These are phyloP conservation scores for Myopa testacea DNA, from an alignment of 2,888 invertebrate species.

Conservation along the genomic window DNA sequence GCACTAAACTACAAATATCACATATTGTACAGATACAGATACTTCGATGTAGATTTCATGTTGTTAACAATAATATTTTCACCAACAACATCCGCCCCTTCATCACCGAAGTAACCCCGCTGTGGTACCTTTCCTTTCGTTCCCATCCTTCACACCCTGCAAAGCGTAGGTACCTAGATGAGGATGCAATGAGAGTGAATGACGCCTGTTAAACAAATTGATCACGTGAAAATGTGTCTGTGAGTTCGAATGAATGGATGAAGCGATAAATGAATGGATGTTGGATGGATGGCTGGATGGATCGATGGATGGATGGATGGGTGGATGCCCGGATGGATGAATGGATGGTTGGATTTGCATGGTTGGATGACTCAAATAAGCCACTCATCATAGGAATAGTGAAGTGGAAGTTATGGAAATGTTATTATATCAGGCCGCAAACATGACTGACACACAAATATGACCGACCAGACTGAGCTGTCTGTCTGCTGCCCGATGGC, in stretches of 20 bases:
- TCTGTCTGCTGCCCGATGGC: conserved; percentile 46
- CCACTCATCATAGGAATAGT: not conserved
- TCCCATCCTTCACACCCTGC: not conserved
- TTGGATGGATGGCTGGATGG: too few species aligned
- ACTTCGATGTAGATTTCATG: not conserved
- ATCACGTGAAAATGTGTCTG: conserved; percentile 55
- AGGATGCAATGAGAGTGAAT: conserved; percentile 15
- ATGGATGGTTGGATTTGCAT: too few species aligned
- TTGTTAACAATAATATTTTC: not conserved
- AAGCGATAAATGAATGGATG: not conserved
- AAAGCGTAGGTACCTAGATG: not conserved
- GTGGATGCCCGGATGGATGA: not conserved
- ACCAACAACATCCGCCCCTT: too few species aligned
- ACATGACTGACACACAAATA: not conserved
- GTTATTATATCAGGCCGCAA: not conserved
- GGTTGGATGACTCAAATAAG: not conserved
- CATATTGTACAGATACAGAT: not conserved
- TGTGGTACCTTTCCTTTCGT: not conserved
- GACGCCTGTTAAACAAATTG: conserved; percentile 57
- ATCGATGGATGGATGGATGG: conserved; percentile 41
- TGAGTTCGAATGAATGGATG: conserved; percentile 41
- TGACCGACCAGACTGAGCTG: conserved; percentile 2
- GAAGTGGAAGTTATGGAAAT: not conserved
- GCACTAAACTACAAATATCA: conserved; percentile 42
- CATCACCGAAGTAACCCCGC: too few species aligned